Evolutionary conservation across 1,140 invertebrate genomes (phyloP), one percentile per base, ranked within the genome.

Genomic region (Macrosteles quadrilineatus): DNA sequence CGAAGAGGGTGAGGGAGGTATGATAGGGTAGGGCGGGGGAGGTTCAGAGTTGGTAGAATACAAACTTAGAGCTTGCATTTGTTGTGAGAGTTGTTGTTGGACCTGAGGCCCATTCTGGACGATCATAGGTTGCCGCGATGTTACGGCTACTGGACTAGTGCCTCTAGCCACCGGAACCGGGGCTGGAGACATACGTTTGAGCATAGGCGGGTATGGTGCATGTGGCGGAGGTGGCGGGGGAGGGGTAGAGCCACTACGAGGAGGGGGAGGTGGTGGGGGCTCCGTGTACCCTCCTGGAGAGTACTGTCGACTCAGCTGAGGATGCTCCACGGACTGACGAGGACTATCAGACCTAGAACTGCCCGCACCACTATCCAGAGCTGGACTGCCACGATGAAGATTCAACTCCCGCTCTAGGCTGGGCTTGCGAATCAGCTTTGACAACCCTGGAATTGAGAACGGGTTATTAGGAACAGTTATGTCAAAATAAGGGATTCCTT

Each of bases 341-440:
- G 94, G 93, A 81, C 92, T 95, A 77, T 96, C 94, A 0, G 94
- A 96, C 27, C 94, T 84, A 11, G 93, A 94, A 77, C 92, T 95
- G 19, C 91, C 92, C 17, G 91, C 92, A 6, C 91, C 91, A 50
- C 91, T 94, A 73, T 95, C 94, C 47, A 95, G 82, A 0, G 91
- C 93, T 0, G 94, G 93, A 80, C 92, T 94, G 9, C 90, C 90
- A 65, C 92, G 85, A 64, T 91, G 89, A 25, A 91, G 80, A 74
- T 82, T 86, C 21, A 90, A 78, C 77, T 94, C 91, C 45, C 91
- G 83, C 79, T 97, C 94, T 69, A 95, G 85, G 79, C 92, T 94
- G 17, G 93, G 91, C 78, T 95, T 95, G 62, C 93, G 86, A 72
- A 90, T 94, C 6, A 95, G 82, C 78, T 95, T 94, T 43, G 87